These are phyloP conservation scores for Labeo calbasu DNA, from an alignment of 2,797 vertebrate genomes.

Conservation along the genomic window DNA sequence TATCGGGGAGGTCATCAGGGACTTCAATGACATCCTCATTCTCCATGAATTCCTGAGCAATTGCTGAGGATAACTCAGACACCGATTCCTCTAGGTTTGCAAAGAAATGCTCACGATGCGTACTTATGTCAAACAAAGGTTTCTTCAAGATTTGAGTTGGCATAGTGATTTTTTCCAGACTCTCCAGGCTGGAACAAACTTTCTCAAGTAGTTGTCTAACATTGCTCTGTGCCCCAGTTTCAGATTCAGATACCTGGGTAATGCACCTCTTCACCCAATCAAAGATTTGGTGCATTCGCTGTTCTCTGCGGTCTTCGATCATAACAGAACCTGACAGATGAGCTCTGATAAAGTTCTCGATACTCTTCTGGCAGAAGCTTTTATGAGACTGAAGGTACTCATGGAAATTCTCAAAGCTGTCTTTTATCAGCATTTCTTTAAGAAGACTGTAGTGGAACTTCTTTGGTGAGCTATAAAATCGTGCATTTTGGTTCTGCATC, in stretches of 20 bases:
- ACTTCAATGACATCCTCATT: conserved; percentile 57
- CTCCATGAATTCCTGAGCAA: conserved; percentile 67
- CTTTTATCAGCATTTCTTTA: conserved; percentile 71
- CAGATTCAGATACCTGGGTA: conserved; percentile 61
- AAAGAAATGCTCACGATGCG: conserved; percentile 70
- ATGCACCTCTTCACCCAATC: conserved; percentile 67
- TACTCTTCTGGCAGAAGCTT: conserved; percentile 64
- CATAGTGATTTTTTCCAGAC: conserved; percentile 67
- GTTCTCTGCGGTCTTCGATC: conserved; percentile 62
- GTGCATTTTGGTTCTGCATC: conserved; percentile 45
- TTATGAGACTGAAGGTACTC: conserved; percentile 71
- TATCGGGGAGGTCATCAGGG: conserved; percentile 65
- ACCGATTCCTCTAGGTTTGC: conserved; percentile 66
- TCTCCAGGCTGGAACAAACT: conserved; percentile 69
- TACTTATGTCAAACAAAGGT: conserved; percentile 72
- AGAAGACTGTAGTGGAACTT: conserved; percentile 71
- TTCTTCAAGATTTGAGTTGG: conserved; percentile 59
- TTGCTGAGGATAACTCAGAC: conserved; percentile 62
- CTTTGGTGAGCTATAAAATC: conserved; percentile 61
- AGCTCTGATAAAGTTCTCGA: conserved; percentile 65
- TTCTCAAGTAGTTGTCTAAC: conserved; percentile 70
- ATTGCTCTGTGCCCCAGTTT: conserved; percentile 58
- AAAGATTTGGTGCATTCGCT: conserved; percentile 72
- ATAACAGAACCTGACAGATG: conserved; percentile 64
- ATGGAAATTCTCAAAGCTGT: conserved; percentile 70